Percentiles rank a stretch among this genome's conserved stretches.
These are phyloP conservation scores for Pseudomyrmex flavicornis DNA, from an alignment of 1,140 invertebrate species.

Conservation along the genomic window DNA sequence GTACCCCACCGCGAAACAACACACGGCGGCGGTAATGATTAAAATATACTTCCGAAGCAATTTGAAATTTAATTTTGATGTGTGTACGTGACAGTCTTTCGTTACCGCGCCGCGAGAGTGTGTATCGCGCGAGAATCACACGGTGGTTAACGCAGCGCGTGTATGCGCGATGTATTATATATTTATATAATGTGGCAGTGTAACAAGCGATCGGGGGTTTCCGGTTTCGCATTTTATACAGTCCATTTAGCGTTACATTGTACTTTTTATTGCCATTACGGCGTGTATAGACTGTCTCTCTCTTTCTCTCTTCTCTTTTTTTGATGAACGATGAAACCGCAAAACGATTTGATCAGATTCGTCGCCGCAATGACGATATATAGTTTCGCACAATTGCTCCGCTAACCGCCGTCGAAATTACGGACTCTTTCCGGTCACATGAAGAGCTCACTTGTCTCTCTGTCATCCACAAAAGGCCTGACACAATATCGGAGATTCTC, in stretches of 20 bases:
- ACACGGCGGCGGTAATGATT: slow-evolving; percentile 15
- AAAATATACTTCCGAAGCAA: slow-evolving; percentile 24
- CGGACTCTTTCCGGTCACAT: slow-evolving; percentile 36
- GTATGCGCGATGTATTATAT: too few relatives aligned
- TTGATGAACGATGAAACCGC: slow-evolving; percentile 39
- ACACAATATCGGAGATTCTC: slow-evolving; percentile 46
- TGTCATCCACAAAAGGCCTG: slow-evolving; percentile 49
- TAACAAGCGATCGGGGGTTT: slow-evolving; percentile 28
- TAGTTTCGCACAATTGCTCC: slow-evolving; percentile 57
- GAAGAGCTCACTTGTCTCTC: slow-evolving; percentile 58
- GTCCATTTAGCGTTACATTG: slow-evolving; percentile 44
- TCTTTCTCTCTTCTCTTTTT: too few relatives aligned
- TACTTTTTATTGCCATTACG: slow-evolving; percentile 56
- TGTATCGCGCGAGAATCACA: too few relatives aligned
- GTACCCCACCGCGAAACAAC: neutral
- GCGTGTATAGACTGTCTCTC: slow-evolving; percentile 21
- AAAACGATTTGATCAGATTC: slow-evolving; percentile 53
- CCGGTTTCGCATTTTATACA: slow-evolving; percentile 52
- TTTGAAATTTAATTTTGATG: slow-evolving; percentile 39
- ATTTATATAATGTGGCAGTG: neutral
- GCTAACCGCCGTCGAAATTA: slow-evolving; percentile 55
- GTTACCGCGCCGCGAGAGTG: neutral
- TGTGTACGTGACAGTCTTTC: slow-evolving; percentile 8
- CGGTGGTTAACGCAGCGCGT: too few relatives aligned
- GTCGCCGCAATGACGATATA: slow-evolving; percentile 45